Base-by-base conservation (phyloP, 2,113 vertebrate genomes). In the Burhinus bistriatus region DNA sequence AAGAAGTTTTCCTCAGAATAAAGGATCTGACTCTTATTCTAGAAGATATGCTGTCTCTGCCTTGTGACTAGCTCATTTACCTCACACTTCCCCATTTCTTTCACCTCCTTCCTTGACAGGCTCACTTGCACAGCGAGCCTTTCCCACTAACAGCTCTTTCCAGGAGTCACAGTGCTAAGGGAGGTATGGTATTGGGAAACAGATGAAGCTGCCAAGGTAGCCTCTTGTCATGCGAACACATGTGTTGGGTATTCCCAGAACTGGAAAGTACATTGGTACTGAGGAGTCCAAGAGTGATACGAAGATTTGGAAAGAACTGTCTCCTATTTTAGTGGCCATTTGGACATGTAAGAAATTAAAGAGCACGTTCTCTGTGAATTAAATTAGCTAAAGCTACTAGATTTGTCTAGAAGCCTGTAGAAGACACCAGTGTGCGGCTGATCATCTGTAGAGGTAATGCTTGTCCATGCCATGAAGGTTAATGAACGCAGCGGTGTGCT, bases 71-170 rank as follows among this genome's bases (percentile, higher is more conserved):
- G 42, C 15, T 90, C 69, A 64, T 87, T 69, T 68, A 81, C 52
- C n/a, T 95, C 89, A 84, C 23, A 51, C 34, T 81, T 93, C 84
- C 72, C 69, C 15, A 51, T 75, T 89, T 65, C n/a, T 95, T 95
- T 51, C 38, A 32, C 12, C 14, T 87, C 72, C 13, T 71, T 81
- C 55, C 80, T 72, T 75, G 44, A 87, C 73, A 72, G 34, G 11
- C 55, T 94, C 17, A 14, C 22, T 70, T 90, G 55, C 34, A 13
- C 69, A 78, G 59, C 0, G 0, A 95, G 51, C 29, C 16, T 59
- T 92, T 95, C 89, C 58, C 30, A 69, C 27, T 51, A 47, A 32
- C 13, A 89, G 40, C 30, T 57, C 34, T 96, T 97, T 96, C 81
- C 89, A 65, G 87, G 91, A 96, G 94, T 11, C 3, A 3, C 27